A percentile compares a stretch with the other conserved stretches of the same genome.
Conservation (phyloP, 2,113 vertebrate species). For the Coryphaenoides rupestris region DNA sequence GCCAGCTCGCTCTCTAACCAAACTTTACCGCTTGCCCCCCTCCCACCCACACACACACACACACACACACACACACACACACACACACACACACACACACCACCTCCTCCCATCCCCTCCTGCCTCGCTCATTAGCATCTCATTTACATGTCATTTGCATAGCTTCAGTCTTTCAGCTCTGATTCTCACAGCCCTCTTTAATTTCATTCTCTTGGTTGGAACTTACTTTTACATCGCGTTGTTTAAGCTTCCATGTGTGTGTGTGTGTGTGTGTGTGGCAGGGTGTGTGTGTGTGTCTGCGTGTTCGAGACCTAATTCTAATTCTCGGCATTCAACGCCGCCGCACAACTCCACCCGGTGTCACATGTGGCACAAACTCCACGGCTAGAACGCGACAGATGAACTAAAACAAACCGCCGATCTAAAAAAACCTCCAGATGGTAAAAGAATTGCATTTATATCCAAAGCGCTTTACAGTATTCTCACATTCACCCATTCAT, state of each 20-base stretch:
- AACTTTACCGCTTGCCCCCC: slow-evolving; percentile 68
- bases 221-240: background rate
- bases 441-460: too few relatives aligned
- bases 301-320: background rate
- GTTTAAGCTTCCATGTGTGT: slow-evolving; percentile 1
- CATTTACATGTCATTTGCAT: slow-evolving; percentile 57
- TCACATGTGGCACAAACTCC: background rate
- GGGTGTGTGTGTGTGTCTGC: background rate
- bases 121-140: slow-evolving; percentile 53
- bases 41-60: too few relatives aligned
- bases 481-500: too few relatives aligned
- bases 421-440: background rate
- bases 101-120: slow-evolving; percentile 32
- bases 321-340: background rate
- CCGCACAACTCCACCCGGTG: background rate
- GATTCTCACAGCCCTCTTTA: slow-evolving; percentile 12
- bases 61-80: too few relatives aligned
- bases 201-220: background rate
- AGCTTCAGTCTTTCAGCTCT: slow-evolving; percentile 25
- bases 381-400: background rate
- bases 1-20: slow-evolving; percentile 64
- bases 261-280: background rate
- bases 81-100: too few relatives aligned
- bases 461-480: too few relatives aligned
- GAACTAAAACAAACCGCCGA: too few relatives aligned